phyloP scores from a whole-genome alignment of 2,888 invertebrate genomes.

The Pardosa pseudoannulata region DNA sequence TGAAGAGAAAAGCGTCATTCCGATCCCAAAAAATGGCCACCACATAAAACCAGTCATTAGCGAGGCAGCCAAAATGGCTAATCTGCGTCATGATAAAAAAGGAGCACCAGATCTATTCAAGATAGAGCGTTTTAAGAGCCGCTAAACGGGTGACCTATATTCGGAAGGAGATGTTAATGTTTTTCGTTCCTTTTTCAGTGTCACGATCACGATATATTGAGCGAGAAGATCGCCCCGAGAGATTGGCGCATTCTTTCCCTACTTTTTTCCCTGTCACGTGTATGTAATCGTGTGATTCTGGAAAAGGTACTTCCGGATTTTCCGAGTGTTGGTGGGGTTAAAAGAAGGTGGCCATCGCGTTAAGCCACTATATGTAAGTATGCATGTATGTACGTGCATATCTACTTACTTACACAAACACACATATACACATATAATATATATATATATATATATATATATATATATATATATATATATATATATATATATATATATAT shows the following conservation, averaged over 20 bases:
- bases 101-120: not conserved
- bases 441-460: too few relatives aligned
- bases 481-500: too few relatives aligned
- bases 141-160: conserved; percentile 8
- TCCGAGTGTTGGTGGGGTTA: not conserved
- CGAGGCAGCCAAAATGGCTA: not conserved
- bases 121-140: not conserved
- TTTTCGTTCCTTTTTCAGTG: not conserved
- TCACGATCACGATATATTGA: conserved; percentile 4
- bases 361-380: too few relatives aligned
- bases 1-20: too few relatives aligned
- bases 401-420: too few relatives aligned
- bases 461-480: too few relatives aligned
- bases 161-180: conserved; percentile 6
- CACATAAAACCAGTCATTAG: not conserved
- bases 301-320: not conserved
- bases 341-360: too few relatives aligned
- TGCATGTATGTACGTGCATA: too few relatives aligned
- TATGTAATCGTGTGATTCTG: not conserved
- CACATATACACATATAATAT: too few relatives aligned
- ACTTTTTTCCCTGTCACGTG: conserved; percentile 12
- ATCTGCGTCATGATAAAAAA: not conserved
- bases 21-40: too few relatives aligned
- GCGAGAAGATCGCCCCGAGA: not conserved
- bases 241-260: not conserved